Evolutionary conservation across 2,888 invertebrate genomes (phyloP), one percentile per base, ranked within the genome.

Genomic region (Ctena decussata): DNA sequence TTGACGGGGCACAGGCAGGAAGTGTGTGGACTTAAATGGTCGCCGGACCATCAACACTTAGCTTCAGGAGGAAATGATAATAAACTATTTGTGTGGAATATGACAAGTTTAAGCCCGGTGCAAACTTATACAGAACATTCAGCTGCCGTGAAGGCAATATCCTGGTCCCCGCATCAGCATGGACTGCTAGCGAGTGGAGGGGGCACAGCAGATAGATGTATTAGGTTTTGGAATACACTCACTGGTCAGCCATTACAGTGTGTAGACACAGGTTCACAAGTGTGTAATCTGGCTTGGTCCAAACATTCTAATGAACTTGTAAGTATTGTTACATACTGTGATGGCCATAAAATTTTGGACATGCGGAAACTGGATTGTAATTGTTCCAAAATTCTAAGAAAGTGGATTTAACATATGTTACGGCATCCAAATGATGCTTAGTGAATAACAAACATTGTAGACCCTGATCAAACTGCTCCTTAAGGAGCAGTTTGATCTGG

Each of bases 41-140:
- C 99, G 0, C 98, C 99, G 0, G 99, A 99, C 96, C 98, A 98
- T 92, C 98, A 99, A 96, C 98, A 98, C 95, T 96, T 99, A 79
- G 99, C 99, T 0, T 99, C 99, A 46, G 99, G 99, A 46, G 99
- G 99, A 78, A 99, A 99, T 96, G 99, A 99, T 96, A 99, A 99
- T 96, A 97, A 98, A 94, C 97, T 99, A 76, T 98, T 98, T 96
- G 98, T 99, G 11, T 99, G 99, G 99, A 97, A 97, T 95, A 97
- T 98, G 96, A 93, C 92, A 32, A 94, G 92, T 85, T 84, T 91
- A 32, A 91, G 91, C 15, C 99, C 99, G 0, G 98, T 99, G 77
- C 99, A 99, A 96, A 98, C 98, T 1, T 99, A 99, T 96, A 98
- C 98, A 0, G 98, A 99, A 91, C 99, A 99, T 96, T 97, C 98